Conservation (phyloP, 2,113 vertebrate species). For the Drymodes brunneopygia region DNA sequence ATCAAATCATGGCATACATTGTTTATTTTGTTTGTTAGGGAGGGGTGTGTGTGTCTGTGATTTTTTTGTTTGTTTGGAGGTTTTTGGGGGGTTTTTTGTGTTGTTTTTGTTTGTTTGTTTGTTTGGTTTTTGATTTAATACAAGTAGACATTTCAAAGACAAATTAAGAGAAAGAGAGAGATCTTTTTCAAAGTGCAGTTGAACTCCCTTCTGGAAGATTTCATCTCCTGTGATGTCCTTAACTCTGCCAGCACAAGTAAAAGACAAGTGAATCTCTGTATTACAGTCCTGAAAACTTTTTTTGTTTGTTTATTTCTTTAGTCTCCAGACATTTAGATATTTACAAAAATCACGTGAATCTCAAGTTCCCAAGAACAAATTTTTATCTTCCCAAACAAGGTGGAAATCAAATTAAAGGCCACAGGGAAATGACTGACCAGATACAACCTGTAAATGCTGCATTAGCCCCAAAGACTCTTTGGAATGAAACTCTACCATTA, state of each 20-base stretch:
- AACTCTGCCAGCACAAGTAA: not conserved
- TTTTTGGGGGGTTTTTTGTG: not conserved
- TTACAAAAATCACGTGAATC: not conserved
- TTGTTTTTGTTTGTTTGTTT: not conserved
- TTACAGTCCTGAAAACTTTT: not conserved
- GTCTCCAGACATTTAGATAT: not conserved
- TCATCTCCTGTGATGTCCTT: not conserved
- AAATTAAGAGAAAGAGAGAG: not conserved
- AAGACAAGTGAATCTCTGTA: not conserved
- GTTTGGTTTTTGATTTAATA: not conserved
- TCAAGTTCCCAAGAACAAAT: not conserved
- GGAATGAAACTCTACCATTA: not conserved
- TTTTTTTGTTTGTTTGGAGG: not conserved
- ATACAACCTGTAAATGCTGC: not conserved
- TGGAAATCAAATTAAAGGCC: not conserved
- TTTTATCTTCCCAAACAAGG: not conserved
- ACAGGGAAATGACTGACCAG: not conserved
- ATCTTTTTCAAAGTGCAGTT: not conserved
- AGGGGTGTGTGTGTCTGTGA: fast-evolving
- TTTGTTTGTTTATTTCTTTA: not conserved
- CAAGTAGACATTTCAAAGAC: constrained; percentile 16
- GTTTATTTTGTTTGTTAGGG: not conserved
- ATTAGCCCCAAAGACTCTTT: not conserved
- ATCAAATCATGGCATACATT: not conserved
- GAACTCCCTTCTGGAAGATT: not conserved